Evolutionary conservation across 2,113 vertebrate species (phyloP), one percentile per base, ranked within the genome.

Genomic region (Circaetus gallicus): DNA sequence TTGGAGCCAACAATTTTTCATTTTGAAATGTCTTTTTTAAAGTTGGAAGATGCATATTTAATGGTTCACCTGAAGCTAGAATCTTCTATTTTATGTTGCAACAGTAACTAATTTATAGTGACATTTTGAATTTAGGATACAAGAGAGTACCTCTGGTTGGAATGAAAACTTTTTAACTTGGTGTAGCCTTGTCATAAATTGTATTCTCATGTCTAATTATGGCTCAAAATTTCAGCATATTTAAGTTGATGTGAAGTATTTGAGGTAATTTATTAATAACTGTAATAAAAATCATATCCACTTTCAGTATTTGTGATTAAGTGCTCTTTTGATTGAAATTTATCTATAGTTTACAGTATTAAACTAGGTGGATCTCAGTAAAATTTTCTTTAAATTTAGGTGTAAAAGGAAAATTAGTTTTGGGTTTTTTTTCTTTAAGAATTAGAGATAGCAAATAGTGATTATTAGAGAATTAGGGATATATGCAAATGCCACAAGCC

Each of bases 11-110:
- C 38, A 49, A 66, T 94, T 95, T 97, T 97, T 97, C 85, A 92
- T 94, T 97, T 96, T 90, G 65, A 87, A 97, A 95, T 32, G 4
- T 58, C 86, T 94, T 93, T 95, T 95, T 91, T 88, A 56, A 97
- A 95, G 87, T 90, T 89, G 71, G 65, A 95, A 94, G 82, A 90
- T 90, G 25, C 59, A 85, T 96, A 95, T 96, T 97, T 97, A 97
- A 96, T 93, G 24, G 66, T 59, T 91, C 56, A 93, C 80, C 86
- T 92, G 84, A 90, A 95, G 93, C 55, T 62, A 95, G 65, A 97
- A 66, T 85, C 50, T 93, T 94, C 65, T 90, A 72, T 93, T 96
- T 93, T 94, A 28, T 95, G 58, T 92, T 83, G 56, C 67, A 87
- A 88, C 14, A 85, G 38, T 94, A 95, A 92, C 85, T 83, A 96